Percentiles rank a stretch among this genome's conserved stretches.
Conservation (phyloP, 2,888 invertebrate species). For the Molanna angustata region DNA sequence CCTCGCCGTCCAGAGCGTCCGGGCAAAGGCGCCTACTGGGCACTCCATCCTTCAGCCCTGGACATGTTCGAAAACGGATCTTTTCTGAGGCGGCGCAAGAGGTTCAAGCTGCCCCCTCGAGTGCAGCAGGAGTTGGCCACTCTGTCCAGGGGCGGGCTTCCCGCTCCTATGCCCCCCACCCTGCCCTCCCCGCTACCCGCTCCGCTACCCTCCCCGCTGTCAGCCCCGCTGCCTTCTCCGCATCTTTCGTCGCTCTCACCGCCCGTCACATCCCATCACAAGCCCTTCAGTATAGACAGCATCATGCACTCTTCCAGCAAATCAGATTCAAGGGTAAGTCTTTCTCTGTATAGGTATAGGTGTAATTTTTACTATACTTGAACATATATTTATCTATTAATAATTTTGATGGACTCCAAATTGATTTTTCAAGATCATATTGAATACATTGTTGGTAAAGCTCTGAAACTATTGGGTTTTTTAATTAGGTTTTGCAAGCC, state of each 20-base stretch:
- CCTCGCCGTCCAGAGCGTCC: slow-evolving; percentile 75
- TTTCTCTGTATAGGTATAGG: too few relatives aligned
- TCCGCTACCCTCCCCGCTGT: slow-evolving; percentile 1
- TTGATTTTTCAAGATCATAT: too few relatives aligned
- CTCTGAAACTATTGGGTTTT: too few relatives aligned
- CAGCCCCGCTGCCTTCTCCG: slow-evolving; percentile 6
- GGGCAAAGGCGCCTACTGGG: slow-evolving; percentile 85
- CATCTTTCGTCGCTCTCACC: slow-evolving; percentile 8
- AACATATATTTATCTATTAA: too few relatives aligned
- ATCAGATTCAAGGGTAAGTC: too few relatives aligned
- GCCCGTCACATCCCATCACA: slow-evolving; percentile 22
- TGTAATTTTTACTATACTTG: too few relatives aligned
- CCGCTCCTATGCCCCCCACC: slow-evolving; percentile 39
- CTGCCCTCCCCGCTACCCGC: slow-evolving; percentile 7
- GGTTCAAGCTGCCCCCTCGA: slow-evolving; percentile 68
- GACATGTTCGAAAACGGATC: slow-evolving; percentile 90
- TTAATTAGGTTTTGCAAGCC: too few relatives aligned
- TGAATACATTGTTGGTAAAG: too few relatives aligned
- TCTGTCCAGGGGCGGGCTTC: slow-evolving; percentile 39
- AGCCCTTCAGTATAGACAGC: slow-evolving; percentile 41
- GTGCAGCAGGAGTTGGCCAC: slow-evolving; percentile 58
- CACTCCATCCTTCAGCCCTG: slow-evolving; percentile 73
- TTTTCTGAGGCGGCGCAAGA: slow-evolving; percentile 71
- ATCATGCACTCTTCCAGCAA: slow-evolving; percentile 36
- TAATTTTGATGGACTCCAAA: too few relatives aligned